Base-by-base conservation (phyloP, 2,888 invertebrate genomes). In the Scaptomyza flava region DNA sequence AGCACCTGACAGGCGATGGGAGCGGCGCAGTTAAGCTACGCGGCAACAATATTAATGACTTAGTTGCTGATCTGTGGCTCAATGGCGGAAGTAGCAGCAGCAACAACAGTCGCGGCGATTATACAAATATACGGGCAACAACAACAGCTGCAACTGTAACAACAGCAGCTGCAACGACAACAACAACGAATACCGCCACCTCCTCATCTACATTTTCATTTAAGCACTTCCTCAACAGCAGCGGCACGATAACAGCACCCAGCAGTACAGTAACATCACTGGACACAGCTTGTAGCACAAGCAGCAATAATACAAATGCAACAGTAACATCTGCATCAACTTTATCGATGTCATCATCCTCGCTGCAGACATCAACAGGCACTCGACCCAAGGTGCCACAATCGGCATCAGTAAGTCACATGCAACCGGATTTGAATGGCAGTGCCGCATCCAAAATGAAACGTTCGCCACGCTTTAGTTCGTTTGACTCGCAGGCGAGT, bases 201-300 rank as follows among this genome's bases (percentile, higher is more conserved):
- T 46, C 66, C 23, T 46, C 78, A 17, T 58, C 70, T 8, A 64
- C 84, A 3, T 96, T 97, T 91, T 97, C 97, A 59, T 96, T 97
- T 86, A 96, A 96, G 90, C 96, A 96, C 90, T 97, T 97, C 90
- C 91, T 97, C 79, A 95, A 95, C 89, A 94, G 95, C 80, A 95
- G 95, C 82, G 87, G 86, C 48, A 83, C 89, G 7, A 79, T 90
- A 6, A 90, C 87, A 1, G 90, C 90, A 31, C 90, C 90, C 0
- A 75, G 81, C 33, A 84, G 78, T 60, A 84, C 84, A 36, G 83
- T 82, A 7, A 80, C 82, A 27, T 77, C 77, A 6, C 69, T 80
- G 47, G 82, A 77, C 51, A 65, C 81, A 0, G 42, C 77, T 11
- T 57, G 70, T 30, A 11, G 47, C 31, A 12, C 30, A 14, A 30